Percentiles rank a stretch among this genome's conserved stretches.
Evolutionary conservation across 2,888 invertebrate genomes (phyloP).

Genomic region (Sarcophaga rosellei): DNA sequence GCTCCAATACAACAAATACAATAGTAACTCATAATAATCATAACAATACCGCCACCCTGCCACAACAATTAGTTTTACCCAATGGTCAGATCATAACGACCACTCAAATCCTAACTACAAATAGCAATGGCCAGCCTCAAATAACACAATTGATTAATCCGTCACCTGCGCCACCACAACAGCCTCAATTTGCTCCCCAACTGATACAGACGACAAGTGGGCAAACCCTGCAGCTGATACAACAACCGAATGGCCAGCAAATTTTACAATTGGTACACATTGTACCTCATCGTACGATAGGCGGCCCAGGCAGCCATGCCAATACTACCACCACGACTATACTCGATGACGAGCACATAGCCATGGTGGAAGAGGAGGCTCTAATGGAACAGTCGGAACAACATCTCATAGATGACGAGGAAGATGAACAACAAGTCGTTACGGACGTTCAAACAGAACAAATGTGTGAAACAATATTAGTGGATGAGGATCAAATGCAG

Average conservation of each 20-base stretch:
- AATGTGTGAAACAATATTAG: constrained; percentile 77
- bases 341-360: constrained; percentile 70
- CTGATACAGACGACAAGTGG: constrained; percentile 78
- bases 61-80: constrained; percentile 80
- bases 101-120: constrained; percentile 78
- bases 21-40: constrained; percentile 67
- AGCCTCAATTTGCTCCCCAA: constrained; percentile 75
- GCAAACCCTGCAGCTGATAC: constrained; percentile 80
- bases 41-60: constrained; percentile 71
- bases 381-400: constrained; percentile 75
- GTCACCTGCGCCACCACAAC: constrained; percentile 63
- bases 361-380: constrained; percentile 72
- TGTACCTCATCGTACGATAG: constrained; percentile 73
- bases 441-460: constrained; percentile 71
- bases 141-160: constrained; percentile 79
- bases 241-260: constrained; percentile 80
- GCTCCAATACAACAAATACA: constrained; percentile 58
- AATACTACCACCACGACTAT: constrained; percentile 66
- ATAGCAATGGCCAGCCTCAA: constrained; percentile 76
- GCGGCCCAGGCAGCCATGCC: constrained; percentile 60
- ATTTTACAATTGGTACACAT: constrained; percentile 77
- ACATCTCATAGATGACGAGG: constrained; percentile 76
- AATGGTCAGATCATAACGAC: constrained; percentile 81
- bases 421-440: constrained; percentile 72
- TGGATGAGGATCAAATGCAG: constrained; percentile 76